phyloP scores from a whole-genome alignment of 2,797 vertebrate genomes.

The Falco rusticolus region DNA sequence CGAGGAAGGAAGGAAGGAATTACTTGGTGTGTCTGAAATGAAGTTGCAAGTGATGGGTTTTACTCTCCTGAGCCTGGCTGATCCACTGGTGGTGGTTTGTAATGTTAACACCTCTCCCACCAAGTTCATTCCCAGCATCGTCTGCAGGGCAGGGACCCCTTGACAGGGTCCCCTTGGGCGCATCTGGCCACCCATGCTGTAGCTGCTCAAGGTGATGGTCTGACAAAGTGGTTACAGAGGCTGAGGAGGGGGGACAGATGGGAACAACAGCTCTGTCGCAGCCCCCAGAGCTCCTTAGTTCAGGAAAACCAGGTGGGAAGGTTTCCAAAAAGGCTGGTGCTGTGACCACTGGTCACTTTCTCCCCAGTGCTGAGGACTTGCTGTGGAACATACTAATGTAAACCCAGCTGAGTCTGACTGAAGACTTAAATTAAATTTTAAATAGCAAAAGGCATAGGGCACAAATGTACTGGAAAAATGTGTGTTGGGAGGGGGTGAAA shows the following conservation, averaged over 20 bases:
- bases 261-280: fast-evolving
- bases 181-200: fast-evolving
- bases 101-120: too few relatives aligned
- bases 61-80: not conserved
- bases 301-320: not conserved
- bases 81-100: fast-evolving
- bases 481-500: not conserved
- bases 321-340: not conserved
- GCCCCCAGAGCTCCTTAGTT: not conserved
- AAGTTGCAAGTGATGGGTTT: not conserved
- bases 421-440: not conserved
- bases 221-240: not conserved
- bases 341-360: not conserved
- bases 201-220: too few relatives aligned
- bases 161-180: too few relatives aligned
- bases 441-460: not conserved
- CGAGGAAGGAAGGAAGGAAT: not conserved
- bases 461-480: not conserved
- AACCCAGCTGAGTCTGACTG: not conserved
- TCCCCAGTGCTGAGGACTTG: not conserved
- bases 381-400: not conserved
- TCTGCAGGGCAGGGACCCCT: too few relatives aligned
- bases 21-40: not conserved
- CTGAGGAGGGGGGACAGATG: not conserved
- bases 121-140: too few relatives aligned